Evolutionary conservation across 2,888 invertebrate species (phyloP).

Genomic region (Plagodis dolabraria): DNA sequence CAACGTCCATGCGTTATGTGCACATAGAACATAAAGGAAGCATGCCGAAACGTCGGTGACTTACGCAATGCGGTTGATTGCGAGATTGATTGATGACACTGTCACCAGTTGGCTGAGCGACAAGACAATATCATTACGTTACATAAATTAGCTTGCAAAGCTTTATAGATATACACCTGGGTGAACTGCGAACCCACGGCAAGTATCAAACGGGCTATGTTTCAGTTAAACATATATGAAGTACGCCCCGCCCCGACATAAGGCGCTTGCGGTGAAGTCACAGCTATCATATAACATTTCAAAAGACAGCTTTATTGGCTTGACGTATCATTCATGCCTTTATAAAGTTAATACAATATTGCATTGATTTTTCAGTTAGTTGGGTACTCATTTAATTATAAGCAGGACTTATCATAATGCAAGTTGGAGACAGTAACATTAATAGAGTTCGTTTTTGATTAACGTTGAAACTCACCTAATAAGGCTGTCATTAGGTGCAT

Average conservation of each 20-base stretch:
- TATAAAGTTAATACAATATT: slow-evolving; percentile 44
- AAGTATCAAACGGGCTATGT: slow-evolving; percentile 22
- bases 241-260: slow-evolving; percentile 5
- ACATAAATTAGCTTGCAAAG: slow-evolving; percentile 77
- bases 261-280: slow-evolving; percentile 42
- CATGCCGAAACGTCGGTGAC: slow-evolving; percentile 82
- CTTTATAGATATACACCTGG: slow-evolving; percentile 50
- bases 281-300: slow-evolving; percentile 32
- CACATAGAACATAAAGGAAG: slow-evolving; percentile 66
- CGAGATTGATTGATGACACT: slow-evolving; percentile 96
- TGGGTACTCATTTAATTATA: slow-evolving; percentile 37
- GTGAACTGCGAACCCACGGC: slow-evolving; percentile 38
- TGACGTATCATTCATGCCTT: slow-evolving; percentile 51
- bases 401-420: slow-evolving; percentile 49
- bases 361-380: slow-evolving; percentile 46
- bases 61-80: slow-evolving; percentile 97
- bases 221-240: not conserved
- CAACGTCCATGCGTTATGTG: slow-evolving; percentile 71
- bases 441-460: slow-evolving; percentile 21
- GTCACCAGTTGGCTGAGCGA: slow-evolving; percentile 95
- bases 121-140: slow-evolving; percentile 81
- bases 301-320: slow-evolving; percentile 32
- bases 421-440: slow-evolving; percentile 47
- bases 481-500: slow-evolving; percentile 89
- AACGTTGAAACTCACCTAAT: slow-evolving; percentile 78